Base-by-base conservation (phyloP, 1,140 invertebrate species). In the Ceratina japonica region DNA sequence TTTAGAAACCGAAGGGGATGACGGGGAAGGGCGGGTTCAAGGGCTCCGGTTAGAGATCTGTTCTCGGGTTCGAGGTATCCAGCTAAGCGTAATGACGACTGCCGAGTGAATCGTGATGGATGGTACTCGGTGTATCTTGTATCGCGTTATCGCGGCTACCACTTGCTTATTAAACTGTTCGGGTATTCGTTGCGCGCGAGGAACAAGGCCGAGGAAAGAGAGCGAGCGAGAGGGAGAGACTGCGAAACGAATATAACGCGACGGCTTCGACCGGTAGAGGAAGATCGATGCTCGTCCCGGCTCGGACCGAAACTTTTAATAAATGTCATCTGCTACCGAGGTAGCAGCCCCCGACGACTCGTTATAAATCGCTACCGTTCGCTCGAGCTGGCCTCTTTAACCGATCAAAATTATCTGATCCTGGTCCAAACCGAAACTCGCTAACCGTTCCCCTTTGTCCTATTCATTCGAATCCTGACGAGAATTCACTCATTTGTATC, bases 111-210 rank as follows among this genome's bases (percentile, higher is more conserved):
- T 56, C 75, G 79, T 89, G 88, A 89, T 88, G 86, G 88, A 89
- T 89, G 87, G 63, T 75, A 85, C 80, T 64, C 54, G 24, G 58
- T 72, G 75, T 88, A 89, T 88, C 88, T 88, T 87, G 87, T 87
- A 88, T 89, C 87, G 81, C 71, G 76, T 65, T 77, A 87, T 86
- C 84, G 59, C 54, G 58, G 82, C 86, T 85, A 84, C 86, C 80
- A 74, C 81, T 88, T 86, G 88, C 88, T 89, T 89, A 89, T 89
- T 89, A 88, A 89, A 88, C 88, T 88, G 86, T 89, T 89, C 82
- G 27, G 86, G 87, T 87, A 88, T 89, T 88, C 66, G 82, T 82
- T 79, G 74, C 85, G 88, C 81, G 83, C 68, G 73, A 22, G 78
- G 44, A 84, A 84, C 87, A 86, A 83, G 79, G 2, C 69, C 20